Evolutionary conservation across 1,140 invertebrate species (phyloP).

Genomic region (Penaeus indicus): DNA sequence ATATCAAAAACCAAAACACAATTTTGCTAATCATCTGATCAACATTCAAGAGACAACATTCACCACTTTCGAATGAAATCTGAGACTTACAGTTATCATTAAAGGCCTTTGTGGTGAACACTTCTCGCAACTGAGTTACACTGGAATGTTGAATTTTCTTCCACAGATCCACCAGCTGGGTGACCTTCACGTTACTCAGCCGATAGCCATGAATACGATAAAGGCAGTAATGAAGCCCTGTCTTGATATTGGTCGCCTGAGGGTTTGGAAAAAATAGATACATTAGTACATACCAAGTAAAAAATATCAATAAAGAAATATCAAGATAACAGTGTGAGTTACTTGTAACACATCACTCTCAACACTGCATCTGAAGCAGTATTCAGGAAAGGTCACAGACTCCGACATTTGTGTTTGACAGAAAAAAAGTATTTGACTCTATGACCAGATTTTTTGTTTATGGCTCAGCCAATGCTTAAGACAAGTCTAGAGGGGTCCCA

Average conservation of each 20-base stretch:
- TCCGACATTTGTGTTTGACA: too few species aligned
- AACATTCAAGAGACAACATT: too few species aligned
- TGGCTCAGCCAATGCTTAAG: too few species aligned
- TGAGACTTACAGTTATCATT: conserved; percentile 80
- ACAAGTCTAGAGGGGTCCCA: too few species aligned
- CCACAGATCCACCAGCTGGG: conserved; percentile 91
- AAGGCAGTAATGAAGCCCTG: conserved; percentile 86
- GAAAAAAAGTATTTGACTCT: too few species aligned
- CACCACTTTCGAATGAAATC: too few species aligned
- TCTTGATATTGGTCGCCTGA: conserved; percentile 84
- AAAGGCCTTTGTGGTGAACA: conserved; percentile 96
- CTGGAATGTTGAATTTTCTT: conserved; percentile 94
- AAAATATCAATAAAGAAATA: neutral
- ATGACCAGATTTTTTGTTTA: too few species aligned
- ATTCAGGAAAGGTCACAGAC: too few species aligned
- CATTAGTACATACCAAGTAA: neutral
- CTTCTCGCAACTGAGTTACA: conserved; percentile 90
- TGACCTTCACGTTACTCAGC: conserved; percentile 86
- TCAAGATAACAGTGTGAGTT: neutral
- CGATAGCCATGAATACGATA: conserved; percentile 90
- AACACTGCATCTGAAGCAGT: too few species aligned
- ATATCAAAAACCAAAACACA: too few species aligned
- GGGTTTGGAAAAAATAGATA: conserved; percentile 5
- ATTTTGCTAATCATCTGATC: too few species aligned
- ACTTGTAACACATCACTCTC: too few species aligned